phyloP scores from a whole-genome alignment of 1,140 invertebrate species.

The Tetramorium parvispinum region DNA sequence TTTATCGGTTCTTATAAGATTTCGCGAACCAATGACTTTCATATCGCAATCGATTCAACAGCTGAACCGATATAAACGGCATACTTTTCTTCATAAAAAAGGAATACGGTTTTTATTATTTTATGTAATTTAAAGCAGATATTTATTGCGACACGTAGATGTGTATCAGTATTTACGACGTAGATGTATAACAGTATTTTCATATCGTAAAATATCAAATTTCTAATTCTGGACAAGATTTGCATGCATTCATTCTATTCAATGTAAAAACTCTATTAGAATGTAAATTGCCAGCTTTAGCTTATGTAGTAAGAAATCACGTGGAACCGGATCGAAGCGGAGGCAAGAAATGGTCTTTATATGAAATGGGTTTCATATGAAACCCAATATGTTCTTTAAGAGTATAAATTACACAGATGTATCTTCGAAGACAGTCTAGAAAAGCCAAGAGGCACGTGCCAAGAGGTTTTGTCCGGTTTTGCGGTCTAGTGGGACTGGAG shows the following conservation, averaged over 20 bases:
- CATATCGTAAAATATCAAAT: background rate
- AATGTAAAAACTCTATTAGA: background rate
- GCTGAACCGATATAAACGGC: background rate
- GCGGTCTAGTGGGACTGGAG: background rate
- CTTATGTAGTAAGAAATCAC: constrained; percentile 12
- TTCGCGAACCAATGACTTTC: background rate
- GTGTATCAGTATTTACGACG: background rate
- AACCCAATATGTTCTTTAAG: background rate
- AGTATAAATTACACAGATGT: constrained; percentile 20
- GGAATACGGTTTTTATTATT: background rate
- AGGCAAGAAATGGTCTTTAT: constrained; percentile 14
- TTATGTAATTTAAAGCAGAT: background rate
- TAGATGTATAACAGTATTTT: background rate
- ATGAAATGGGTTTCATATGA: constrained; percentile 32
- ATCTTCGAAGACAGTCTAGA: background rate
- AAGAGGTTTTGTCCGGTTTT: constrained; percentile 36
- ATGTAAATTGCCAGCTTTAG: constrained; percentile 27
- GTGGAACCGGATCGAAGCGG: background rate
- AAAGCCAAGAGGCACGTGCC: constrained; percentile 27
- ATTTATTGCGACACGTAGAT: background rate
- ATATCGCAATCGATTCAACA: background rate
- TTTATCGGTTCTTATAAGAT: background rate
- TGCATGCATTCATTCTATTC: background rate
- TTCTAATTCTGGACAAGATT: constrained; percentile 17
- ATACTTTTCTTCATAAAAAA: background rate